Base-by-base conservation (phyloP, 2,113 vertebrate species). In the Thymallus thymallus region DNA sequence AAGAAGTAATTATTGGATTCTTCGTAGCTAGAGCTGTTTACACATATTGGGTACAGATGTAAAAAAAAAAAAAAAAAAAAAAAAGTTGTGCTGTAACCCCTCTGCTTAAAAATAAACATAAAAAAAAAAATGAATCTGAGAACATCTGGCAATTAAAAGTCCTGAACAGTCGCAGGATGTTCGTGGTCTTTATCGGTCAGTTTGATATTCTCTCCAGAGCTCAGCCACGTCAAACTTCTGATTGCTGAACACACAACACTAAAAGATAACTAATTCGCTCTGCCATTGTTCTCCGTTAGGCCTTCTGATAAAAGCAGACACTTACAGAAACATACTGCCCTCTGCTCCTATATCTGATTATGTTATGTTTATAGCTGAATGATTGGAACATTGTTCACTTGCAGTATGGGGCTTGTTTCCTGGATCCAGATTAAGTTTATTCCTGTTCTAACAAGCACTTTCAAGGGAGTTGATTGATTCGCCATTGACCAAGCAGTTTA, bases 131-230 rank as follows among this genome's bases (percentile, higher is more conserved):
- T 9, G 9, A 9, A 41, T 41, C 35, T 35, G 29, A 48, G 32
- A 41, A 65, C 30, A 75, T 71, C 72, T 71, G 72, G 66, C 45
- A 68, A 68, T 70, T 26, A 63, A 16, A 32, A 71, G 56, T 60
- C 55, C 41, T 41, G 22, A 80, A 72, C 78, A 75, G 69, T 76
- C 16, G 3, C 74, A 69, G 65, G 74, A 80, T 76, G 65, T 73
- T 69, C 56, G 72, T 69, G 29, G 60, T 80, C 69, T 68, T 73
- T 41, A 69, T 76, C 35, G 1, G 55, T 35, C n/a, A 56, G 51
- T 41, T 68, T 71, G 68, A 80, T 75, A 56, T 72, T 48, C 64
- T 35, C 62, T 75, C 55, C 65, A 79, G 63, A 68, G 41, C 30
- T 61, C 56, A 45, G 51, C 69, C 48, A 30, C 3, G 4, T 51